Evolutionary conservation across 2,797 vertebrate genomes (phyloP), one percentile per base, ranked within the genome.

Genomic region (Amblyopsis hoosieri): DNA sequence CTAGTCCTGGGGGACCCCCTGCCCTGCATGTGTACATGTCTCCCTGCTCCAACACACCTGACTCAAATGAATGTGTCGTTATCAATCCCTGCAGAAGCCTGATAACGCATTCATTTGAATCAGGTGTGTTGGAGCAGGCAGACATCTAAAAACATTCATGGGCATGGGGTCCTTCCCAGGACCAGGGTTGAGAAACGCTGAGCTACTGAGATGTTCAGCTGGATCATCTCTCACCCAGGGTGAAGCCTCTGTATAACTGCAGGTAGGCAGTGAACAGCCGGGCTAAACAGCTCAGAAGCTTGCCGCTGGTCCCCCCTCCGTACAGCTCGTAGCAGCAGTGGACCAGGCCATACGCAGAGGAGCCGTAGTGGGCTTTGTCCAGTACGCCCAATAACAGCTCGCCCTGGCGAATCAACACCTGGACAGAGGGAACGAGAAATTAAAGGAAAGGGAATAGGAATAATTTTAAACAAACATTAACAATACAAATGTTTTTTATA

Each of bases 341-440:
- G 1, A 99, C 96, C 72, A 99, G 87, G 12, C 98, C 95, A 0
- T 96, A 99, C 13, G 95, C 93, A 0, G 98, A 98, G 81, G 96
- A 98, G 65, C 98, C 98, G 0, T 98, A 99, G 77, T 99, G 97
- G 0, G 98, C 97, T 83, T 99, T 99, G 89, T 99, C 98, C 86
- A 99, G 76, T 58, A 99, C 94, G 0, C 98, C 98, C 4, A 96
- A 90, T 15, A 99, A 81, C 59, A 99, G 87, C 71, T 99, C 96
- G 0, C 97, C 98, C 0, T 91, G 84, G 61, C 92, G 92, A 62
- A 99, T 95, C 77, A 99, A 71, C 72, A 99, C 96, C 98, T 99
- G 71, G 0, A 57, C 12, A 33, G 61, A 45, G 51, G 4, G 29
- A 23, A 4, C 19, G 7, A 42, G 4, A 3, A 12, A 3, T 3